Evolutionary conservation across 2,888 invertebrate genomes (phyloP).

Genomic region (Polyommatus icarus): DNA sequence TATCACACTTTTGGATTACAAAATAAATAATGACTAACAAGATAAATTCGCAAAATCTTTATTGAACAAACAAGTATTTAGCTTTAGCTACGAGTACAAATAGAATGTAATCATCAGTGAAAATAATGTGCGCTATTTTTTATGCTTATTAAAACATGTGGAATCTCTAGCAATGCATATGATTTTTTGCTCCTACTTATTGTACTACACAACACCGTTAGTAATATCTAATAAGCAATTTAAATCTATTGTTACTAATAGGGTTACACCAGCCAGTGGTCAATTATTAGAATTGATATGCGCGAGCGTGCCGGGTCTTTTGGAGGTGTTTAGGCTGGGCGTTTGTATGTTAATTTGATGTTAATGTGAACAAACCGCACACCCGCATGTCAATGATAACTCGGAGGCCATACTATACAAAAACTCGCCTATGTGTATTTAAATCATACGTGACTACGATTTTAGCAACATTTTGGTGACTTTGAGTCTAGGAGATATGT

Average conservation of each 20-base stretch:
- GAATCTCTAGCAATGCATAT: not conserved
- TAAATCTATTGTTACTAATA: not conserved
- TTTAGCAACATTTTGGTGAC: not conserved
- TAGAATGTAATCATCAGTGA: not conserved
- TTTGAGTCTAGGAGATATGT: not conserved
- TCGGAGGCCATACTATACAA: constrained; percentile 20
- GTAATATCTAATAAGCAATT: not conserved
- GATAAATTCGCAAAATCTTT: constrained; percentile 14
- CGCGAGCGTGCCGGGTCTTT: not conserved
- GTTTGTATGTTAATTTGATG: constrained; percentile 29
- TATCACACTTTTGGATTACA: not conserved
- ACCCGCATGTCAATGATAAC: constrained; percentile 16
- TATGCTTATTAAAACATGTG: not conserved
- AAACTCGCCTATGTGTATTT: not conserved
- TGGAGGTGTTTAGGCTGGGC: not conserved
- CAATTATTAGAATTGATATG: constrained; percentile 13
- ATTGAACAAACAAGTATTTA: not conserved
- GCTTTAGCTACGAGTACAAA: not conserved
- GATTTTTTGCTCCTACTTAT: not conserved
- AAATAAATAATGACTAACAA: constrained; percentile 14
- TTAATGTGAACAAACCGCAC: constrained; percentile 4
- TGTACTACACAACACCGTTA: not conserved
- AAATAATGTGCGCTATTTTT: not conserved
- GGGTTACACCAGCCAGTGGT: not conserved
- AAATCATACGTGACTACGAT: not conserved